A percentile compares a stretch with the other conserved stretches of the same genome.
phyloP scores from a whole-genome alignment of 2,797 vertebrate genomes.

The Coccyzus lansbergi region DNA sequence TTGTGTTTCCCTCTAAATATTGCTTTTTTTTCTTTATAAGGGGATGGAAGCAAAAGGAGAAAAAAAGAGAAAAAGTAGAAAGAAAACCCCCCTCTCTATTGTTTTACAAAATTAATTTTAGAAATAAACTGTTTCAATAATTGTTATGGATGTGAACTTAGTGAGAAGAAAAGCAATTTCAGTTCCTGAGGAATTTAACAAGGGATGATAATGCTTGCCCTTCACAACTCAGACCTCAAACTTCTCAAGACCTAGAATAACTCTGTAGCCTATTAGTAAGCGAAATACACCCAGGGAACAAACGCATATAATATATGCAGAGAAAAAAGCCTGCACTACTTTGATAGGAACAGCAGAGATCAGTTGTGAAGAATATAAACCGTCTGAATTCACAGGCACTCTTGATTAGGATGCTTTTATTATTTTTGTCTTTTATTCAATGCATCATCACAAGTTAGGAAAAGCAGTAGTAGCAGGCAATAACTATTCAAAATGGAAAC shows the following conservation, averaged over 20 bases:
- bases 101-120: not conserved
- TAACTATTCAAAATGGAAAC: not conserved
- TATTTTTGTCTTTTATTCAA: not conserved
- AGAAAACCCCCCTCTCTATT: not conserved
- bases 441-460: not conserved
- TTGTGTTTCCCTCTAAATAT: not conserved
- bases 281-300: constrained; percentile 1
- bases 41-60: not conserved
- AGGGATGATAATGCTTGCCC: not conserved
- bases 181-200: not conserved
- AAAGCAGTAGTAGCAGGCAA: not conserved
- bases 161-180: not conserved
- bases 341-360: not conserved
- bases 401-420: not conserved
- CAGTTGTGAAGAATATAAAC: not conserved
- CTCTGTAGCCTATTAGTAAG: not conserved
- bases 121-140: not conserved
- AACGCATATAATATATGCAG: not conserved
- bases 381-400: not conserved
- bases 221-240: not conserved
- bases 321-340: constrained; percentile 5
- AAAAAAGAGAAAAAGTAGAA: not conserved
- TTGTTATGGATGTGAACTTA: not conserved
- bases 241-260: not conserved
- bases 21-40: not conserved